Conservation (phyloP, 2,113 vertebrate species). For the Sula dactylatra region DNA sequence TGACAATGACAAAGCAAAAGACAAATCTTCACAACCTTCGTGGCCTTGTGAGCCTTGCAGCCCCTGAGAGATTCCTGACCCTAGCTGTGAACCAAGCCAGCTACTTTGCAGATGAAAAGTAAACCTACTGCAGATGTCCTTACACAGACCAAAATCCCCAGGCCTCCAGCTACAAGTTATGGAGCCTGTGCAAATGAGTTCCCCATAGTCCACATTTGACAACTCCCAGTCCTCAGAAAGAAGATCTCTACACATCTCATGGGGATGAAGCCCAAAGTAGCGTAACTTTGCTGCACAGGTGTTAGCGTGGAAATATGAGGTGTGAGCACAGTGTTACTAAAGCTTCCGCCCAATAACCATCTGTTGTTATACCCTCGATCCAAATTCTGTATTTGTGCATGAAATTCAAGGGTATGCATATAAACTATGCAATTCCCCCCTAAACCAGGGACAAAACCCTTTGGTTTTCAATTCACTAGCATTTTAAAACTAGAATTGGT, state of each 20-base stretch:
- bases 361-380: background rate
- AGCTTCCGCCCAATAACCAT: background rate
- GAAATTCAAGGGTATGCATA: background rate
- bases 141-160: background rate
- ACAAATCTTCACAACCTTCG: background rate
- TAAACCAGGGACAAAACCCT: background rate
- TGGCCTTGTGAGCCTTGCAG: background rate
- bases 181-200: background rate
- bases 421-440: accelerated
- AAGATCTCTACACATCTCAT: background rate
- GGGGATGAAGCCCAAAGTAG: background rate
- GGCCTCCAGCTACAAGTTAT: background rate
- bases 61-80: background rate
- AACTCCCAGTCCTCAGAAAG: background rate
- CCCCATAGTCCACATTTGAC: background rate
- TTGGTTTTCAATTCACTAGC: background rate
- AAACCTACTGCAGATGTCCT: constrained; percentile 12
- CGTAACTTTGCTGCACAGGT: background rate
- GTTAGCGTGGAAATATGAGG: background rate
- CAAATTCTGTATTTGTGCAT: background rate
- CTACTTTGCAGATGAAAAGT: background rate
- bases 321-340: background rate
- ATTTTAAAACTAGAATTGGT: background rate
- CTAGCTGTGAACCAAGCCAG: background rate
- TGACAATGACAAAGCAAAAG: background rate